Evolutionary conservation across 2,888 invertebrate genomes (phyloP), one percentile per base, ranked within the genome.

Genomic region (Habrosyne pyritoides): DNA sequence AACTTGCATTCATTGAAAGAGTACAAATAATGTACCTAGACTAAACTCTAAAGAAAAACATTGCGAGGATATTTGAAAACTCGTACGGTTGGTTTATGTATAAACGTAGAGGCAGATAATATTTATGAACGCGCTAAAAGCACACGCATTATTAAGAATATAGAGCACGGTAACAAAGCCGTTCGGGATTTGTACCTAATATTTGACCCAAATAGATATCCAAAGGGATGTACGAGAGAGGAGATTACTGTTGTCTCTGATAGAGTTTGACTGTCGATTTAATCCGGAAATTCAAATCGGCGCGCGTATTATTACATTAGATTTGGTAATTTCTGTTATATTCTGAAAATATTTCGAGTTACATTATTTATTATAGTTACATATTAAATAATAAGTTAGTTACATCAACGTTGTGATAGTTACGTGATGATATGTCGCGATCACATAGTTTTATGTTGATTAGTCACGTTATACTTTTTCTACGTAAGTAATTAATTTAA

Each of bases 171-270:
- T 75, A 79, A 75, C 73, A 56, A 71, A 69, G 67, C 63, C 77
- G 63, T 69, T 52, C 52, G 76, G 76, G 79, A 73, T 73, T 74
- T 70, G 54, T 57, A 57, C 59, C 58, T 67, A 70, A 69, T 69
- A 63, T 69, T 66, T 59, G 75, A 70, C 66, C 69, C 73, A 66
- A 77, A 79, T 75, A 75, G 72, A 75, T 79, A 70, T 74, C 75
- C 73, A 62, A 66, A 67, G 71, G 72, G 73, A 75, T 75, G 63
- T 64, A 60, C 62, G 53, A 56, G 57, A 54, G 65, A 50, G 66
- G 64, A 73, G 74, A 76, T 77, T 74, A 76, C 61, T 59, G 56
- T 53, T 67, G 65, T 64, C 63, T 65, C 57, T 53, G 52, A 53
- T 65, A 54, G 36, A 36, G 52, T 51, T 52, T 53, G 56, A 55